phyloP scores from a whole-genome alignment of 1,140 invertebrate genomes.

The Scaptomyza hsui region DNA sequence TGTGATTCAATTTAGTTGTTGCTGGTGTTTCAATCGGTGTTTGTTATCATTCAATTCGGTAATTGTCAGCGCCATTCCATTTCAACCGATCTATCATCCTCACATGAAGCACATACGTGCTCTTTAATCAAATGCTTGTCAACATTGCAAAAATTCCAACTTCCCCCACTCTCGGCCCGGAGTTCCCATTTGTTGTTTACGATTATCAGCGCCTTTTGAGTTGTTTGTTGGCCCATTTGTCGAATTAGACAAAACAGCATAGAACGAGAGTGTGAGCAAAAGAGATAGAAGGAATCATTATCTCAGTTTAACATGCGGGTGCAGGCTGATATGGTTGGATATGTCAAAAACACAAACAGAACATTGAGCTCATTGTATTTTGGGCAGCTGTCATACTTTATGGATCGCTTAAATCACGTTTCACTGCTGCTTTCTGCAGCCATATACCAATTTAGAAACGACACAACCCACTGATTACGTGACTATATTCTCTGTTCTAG shows the following conservation, averaged over 20 bases:
- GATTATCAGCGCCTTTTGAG: slow-evolving; percentile 53
- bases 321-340: slow-evolving; percentile 35
- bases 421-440: slow-evolving; percentile 1
- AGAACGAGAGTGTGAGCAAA: slow-evolving; percentile 2
- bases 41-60: slow-evolving; percentile 53
- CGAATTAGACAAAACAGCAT: slow-evolving; percentile 67
- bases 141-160: slow-evolving; percentile 55
- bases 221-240: slow-evolving; percentile 52
- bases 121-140: slow-evolving; percentile 72
- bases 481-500: not conserved
- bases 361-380: slow-evolving; percentile 8
- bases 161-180: slow-evolving; percentile 20
- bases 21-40: slow-evolving; percentile 8
- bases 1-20: slow-evolving; percentile 30
- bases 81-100: slow-evolving; percentile 32
- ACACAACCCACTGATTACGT: slow-evolving; percentile 28
- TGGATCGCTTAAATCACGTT: slow-evolving; percentile 40
- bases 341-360: not conserved
- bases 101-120: slow-evolving; percentile 53
- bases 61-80: not conserved
- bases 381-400: slow-evolving; percentile 36
- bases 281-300: slow-evolving; percentile 13
- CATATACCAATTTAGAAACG: slow-evolving; percentile 29
- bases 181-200: slow-evolving; percentile 32
- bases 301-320: slow-evolving; percentile 36